These are phyloP conservation scores for Lasioglossum zephyrum DNA, from an alignment of 2,888 invertebrate genomes.

Conservation along the genomic window DNA sequence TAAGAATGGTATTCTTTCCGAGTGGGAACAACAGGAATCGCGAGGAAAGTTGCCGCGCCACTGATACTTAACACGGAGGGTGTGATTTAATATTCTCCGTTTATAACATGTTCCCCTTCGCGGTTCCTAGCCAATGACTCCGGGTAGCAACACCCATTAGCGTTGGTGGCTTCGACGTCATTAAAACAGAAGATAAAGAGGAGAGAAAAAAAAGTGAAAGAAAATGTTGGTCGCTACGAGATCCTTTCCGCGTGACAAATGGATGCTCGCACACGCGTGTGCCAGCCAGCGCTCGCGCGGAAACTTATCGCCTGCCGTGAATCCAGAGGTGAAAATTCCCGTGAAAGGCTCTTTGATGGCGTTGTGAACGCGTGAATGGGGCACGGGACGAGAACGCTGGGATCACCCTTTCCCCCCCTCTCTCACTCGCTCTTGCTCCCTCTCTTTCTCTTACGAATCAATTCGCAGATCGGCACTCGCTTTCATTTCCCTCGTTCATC, in stretches of 20 bases:
- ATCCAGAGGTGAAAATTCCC: slow-evolving; percentile 64
- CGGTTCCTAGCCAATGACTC: slow-evolving; percentile 48
- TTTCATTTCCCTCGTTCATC: slow-evolving; percentile 61
- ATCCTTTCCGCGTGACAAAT: slow-evolving; percentile 53
- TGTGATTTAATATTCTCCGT: slow-evolving; percentile 53
- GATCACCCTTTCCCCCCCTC: background rate
- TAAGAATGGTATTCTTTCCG: background rate
- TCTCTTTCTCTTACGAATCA: slow-evolving; percentile 62
- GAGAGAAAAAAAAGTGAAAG: slow-evolving; percentile 8
- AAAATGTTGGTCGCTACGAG: slow-evolving; percentile 15
- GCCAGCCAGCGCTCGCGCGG: slow-evolving; percentile 14
- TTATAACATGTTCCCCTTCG: slow-evolving; percentile 44
- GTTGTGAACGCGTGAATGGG: slow-evolving; percentile 38
- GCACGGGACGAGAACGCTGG: background rate
- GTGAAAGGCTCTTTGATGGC: slow-evolving; percentile 65
- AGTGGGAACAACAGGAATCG: background rate
- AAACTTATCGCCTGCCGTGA: slow-evolving; percentile 55
- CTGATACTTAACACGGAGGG: background rate
- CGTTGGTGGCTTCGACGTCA: slow-evolving; percentile 52
- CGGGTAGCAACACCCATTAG: slow-evolving; percentile 50
- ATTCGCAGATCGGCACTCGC: slow-evolving; percentile 67
- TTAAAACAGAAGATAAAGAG: slow-evolving; percentile 54
- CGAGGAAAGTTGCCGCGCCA: slow-evolving; percentile 16
- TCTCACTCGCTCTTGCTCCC: background rate
- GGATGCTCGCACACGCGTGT: slow-evolving; percentile 48